Evolutionary conservation across 2,797 vertebrate genomes (phyloP).

Genomic region (Hippopotamyrus pictus): DNA sequence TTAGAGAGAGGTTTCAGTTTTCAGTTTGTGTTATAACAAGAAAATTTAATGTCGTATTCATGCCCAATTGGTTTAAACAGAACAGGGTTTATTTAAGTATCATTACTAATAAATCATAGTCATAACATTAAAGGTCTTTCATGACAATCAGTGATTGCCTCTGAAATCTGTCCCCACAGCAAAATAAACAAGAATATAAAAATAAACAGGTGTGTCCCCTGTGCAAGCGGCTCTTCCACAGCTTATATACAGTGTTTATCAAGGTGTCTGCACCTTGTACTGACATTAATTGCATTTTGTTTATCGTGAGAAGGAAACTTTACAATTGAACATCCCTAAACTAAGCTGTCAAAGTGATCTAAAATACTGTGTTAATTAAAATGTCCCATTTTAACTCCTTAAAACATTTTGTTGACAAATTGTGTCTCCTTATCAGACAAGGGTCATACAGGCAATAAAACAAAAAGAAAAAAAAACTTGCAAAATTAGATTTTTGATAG

Average conservation of each 20-base stretch:
- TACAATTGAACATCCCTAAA: background rate
- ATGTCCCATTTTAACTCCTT: background rate
- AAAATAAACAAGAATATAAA: background rate
- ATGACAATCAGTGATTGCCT: background rate
- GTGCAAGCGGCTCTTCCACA: background rate
- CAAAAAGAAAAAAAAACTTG: conserved; percentile 1
- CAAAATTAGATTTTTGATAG: conserved; percentile 19
- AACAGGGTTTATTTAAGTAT: background rate
- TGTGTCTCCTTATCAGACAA: background rate
- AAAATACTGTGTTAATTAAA: conserved; percentile 7
- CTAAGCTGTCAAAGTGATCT: conserved; percentile 14
- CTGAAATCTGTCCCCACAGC: background rate
- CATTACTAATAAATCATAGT: background rate
- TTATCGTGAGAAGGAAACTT: background rate
- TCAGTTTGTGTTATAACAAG: background rate
- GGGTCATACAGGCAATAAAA: conserved; percentile 8
- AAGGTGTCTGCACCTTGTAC: background rate
- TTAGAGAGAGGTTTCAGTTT: background rate
- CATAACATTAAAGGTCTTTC: background rate
- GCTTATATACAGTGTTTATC: background rate
- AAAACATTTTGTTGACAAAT: conserved; percentile 1
- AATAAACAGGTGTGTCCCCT: background rate
- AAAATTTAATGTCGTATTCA: background rate
- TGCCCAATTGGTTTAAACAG: background rate
- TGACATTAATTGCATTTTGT: conserved; percentile 4